Evolutionary conservation across 2,888 invertebrate species (phyloP), one percentile per base, ranked within the genome.

Genomic region (Allacma fusca): DNA sequence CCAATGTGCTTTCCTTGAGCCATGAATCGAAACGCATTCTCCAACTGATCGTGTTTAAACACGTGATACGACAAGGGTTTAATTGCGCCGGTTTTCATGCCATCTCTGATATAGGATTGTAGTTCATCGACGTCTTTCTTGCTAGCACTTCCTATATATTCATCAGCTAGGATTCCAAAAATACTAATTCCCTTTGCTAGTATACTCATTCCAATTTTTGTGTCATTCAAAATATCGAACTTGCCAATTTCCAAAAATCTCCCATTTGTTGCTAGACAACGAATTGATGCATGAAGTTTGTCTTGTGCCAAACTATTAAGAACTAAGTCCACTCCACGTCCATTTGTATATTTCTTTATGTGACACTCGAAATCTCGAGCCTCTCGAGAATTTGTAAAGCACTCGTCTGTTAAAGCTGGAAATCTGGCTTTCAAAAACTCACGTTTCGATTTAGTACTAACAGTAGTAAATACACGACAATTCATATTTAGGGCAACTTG

Each of bases 371-470:
- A 90, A 21, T 86, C 85, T 9, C 26, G 13, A 75, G 87, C 83
- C 84, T 88, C 86, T 82, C 89, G 84, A 78, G 89, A 87, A 87
- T 96, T 94, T 26, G 94, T 93, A 85, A 98, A 95, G 85, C 94
- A 90, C 70, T 87, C 85, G 29, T 91, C 91, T 12, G 85, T 85
- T 28, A 90, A 85, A 82, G 87, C 85, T 0, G 97, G 96, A 91
- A 97, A 98, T 62, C 91, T 91, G 84, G 91, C 90, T 87, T 93
- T 92, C 80, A 98, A 89, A 89, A 94, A 98, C 76, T 94, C 92
- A 80, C 93, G 90, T 88, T 97, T 97, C 81, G 94, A 93, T 84
- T 91, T 87, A 23, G 73, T 90, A 62, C 91, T 92, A 62, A 93
- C 92, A 0, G 93, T 94, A 12, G 92, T 92, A 85, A 87, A 92